Evolutionary conservation across 2,888 invertebrate genomes (phyloP), one percentile per base, ranked within the genome.

Genomic region (Anticlea derivata): DNA sequence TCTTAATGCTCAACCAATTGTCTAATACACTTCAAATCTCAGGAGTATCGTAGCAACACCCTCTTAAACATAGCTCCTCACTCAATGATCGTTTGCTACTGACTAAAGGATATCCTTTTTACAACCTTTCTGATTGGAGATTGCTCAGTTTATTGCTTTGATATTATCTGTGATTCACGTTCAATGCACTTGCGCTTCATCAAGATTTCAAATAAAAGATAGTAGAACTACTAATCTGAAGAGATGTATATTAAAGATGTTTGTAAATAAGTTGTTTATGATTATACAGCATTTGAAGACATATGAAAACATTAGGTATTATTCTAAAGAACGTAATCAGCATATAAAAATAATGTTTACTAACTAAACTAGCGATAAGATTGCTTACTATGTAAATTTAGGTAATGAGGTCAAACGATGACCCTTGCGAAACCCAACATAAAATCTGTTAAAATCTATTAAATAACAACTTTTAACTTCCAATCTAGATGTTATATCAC

Each of bases 31-130:
- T 65, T 50, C 52, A 51, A 43, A 41, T 52, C 49, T 53, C 39
- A 37, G 35, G 48, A 44, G 61, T 65, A 61, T 53, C 78, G 62
- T 74, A 66, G 76, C 78, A 78, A 79, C 80, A 68, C 80, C 80
- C 80, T 67, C 60, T 56, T 27, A 13, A 17, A 17, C 24, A 22
- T 31, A 22, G 12, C 17, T 51, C 43, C 31, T 50, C 51, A 44
- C 54, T 45, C 60, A 62, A 63, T 60, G 50, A 50, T 60, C 39
- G 51, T 60, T 58, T 57, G 39, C 53, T 49, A 44, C 47, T 55
- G 61, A 47, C 41, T 45, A 41, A 55, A 73, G 80, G 82, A 83
- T 74, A 80, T 83, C 83, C 83, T 80, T 67, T 76, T 83, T 78
- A 82, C 68, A 69, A 72, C 68, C 69, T 54, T 75, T 74, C 64